Evolutionary conservation across 2,888 invertebrate genomes (phyloP).

Genomic region (Seladonia tumulorum): DNA sequence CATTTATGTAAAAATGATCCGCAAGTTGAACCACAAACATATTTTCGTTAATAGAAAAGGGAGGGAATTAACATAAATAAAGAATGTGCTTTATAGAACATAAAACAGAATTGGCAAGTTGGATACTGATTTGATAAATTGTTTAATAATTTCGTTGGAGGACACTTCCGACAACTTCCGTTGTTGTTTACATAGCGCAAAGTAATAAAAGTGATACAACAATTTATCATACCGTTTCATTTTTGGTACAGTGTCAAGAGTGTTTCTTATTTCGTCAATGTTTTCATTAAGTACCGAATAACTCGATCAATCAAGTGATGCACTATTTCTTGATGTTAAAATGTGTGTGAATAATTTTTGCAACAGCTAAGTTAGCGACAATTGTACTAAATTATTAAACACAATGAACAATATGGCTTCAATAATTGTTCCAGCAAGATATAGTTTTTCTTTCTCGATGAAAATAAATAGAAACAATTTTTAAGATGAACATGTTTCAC

Average conservation of each 20-base stretch:
- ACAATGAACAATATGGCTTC: not conserved
- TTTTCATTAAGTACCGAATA: not conserved
- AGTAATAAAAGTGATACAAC: not conserved
- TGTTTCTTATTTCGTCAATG: not conserved
- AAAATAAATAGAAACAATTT: not conserved
- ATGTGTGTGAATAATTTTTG: not conserved
- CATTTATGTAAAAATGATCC: no score
- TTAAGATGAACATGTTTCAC: rapidly evolving
- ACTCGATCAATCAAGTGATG: not conserved
- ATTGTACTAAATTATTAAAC: not conserved
- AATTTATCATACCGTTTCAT: not conserved
- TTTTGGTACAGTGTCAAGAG: not conserved
- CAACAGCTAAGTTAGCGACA: not conserved
- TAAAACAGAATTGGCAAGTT: not conserved
- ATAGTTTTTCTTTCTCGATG: not conserved
- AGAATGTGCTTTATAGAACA: not conserved
- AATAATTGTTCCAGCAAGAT: not conserved
- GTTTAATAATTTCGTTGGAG: not conserved
- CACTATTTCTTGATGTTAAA: not conserved
- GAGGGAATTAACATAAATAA: not conserved
- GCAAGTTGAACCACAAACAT: no score
- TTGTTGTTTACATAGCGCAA: not conserved
- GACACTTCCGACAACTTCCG: not conserved
- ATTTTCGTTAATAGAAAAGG: not conserved
- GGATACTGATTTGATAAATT: not conserved